Evolutionary conservation across 2,888 invertebrate species (phyloP).

Genomic region (Silvanus unidentatus): DNA sequence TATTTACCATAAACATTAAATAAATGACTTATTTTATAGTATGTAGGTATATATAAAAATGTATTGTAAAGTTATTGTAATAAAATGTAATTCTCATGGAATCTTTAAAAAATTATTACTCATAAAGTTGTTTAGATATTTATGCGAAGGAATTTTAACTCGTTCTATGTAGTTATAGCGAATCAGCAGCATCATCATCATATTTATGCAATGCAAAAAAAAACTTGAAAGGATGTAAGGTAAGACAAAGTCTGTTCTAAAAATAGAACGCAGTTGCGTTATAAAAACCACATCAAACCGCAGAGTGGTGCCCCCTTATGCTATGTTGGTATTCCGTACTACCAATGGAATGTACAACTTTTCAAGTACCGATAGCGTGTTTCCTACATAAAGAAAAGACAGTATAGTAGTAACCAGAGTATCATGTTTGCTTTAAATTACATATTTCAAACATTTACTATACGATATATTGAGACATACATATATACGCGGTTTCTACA

Average conservation of each 20-base stretch:
- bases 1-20: too few species aligned
- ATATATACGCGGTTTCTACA: too few species aligned
- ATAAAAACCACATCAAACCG: slow-evolving; percentile 8
- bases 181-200: slow-evolving; percentile 1
- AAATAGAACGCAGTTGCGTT: slow-evolving; percentile 31
- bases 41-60: too few species aligned
- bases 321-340: slow-evolving; percentile 25
- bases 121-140: background rate
- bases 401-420: too few species aligned
- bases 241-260: slow-evolving; percentile 32
- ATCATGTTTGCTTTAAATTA: too few species aligned
- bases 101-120: too few species aligned
- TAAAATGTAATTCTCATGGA: too few species aligned
- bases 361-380: slow-evolving; percentile 3
- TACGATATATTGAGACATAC: too few species aligned
- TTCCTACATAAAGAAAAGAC: background rate
- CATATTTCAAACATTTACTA: too few species aligned
- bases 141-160: background rate
- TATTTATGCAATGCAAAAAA: slow-evolving; percentile 21
- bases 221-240: slow-evolving; percentile 36
- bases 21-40: too few species aligned
- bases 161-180: too few species aligned
- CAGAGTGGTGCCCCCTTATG: slow-evolving; percentile 25
- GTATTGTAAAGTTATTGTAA: too few species aligned
- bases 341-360: slow-evolving; percentile 12